phyloP scores from a whole-genome alignment of 2,113 vertebrate species.

The Peucedramus taeniatus region DNA sequence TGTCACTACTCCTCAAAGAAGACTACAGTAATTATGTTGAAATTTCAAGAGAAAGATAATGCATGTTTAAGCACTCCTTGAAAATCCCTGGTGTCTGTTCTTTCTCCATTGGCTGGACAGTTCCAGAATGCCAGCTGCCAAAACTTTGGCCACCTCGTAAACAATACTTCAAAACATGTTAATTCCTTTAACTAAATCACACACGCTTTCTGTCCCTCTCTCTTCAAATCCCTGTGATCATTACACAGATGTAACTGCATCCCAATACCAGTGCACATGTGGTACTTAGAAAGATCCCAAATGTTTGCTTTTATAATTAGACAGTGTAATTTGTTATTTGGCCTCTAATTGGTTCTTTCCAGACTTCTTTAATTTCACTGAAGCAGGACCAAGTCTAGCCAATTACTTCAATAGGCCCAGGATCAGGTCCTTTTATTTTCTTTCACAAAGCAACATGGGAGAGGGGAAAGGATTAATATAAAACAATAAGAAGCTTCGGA shows the following conservation, averaged over 20 bases:
- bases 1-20: not conserved
- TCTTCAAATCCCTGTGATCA: not conserved
- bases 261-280: not conserved
- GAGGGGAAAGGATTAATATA: constrained; percentile 24
- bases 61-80: not conserved
- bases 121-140: not conserved
- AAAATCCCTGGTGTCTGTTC: not conserved
- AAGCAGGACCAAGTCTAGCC: not conserved
- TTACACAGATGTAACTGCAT: not conserved
- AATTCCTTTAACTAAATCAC: not conserved
- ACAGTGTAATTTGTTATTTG: not conserved
- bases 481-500: constrained; percentile 15
- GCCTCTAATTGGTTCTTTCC: not conserved
- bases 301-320: not conserved
- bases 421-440: constrained; percentile 2
- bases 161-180: not conserved
- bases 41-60: not conserved
- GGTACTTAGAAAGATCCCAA: not conserved
- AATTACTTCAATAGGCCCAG: not conserved
- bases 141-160: not conserved
- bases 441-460: not conserved
- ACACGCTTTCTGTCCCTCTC: not conserved
- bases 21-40: not conserved
- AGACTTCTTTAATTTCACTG: not conserved
- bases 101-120: not conserved